Conservation (phyloP, 2,888 invertebrate genomes). For the Eretmocerus hayati region DNA sequence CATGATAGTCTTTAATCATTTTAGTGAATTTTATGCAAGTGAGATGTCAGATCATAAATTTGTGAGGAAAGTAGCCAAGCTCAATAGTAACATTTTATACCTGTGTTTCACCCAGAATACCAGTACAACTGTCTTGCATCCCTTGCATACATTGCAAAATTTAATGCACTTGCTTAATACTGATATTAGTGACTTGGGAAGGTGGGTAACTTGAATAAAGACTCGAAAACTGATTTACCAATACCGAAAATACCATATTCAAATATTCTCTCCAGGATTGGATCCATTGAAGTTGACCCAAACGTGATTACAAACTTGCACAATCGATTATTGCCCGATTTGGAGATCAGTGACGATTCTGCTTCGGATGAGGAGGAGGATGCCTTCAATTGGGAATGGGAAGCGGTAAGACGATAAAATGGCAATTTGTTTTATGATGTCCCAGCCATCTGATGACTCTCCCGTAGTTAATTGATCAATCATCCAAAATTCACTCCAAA, state of each 20-base stretch:
- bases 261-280: conserved; percentile 48
- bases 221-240: not conserved
- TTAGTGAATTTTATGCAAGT: conserved; percentile 74
- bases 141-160: conserved; percentile 66
- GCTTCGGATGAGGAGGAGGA: conserved; percentile 66
- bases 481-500: too few relatives aligned
- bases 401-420: conserved; percentile 66
- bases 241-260: not conserved
- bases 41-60: conserved; percentile 68
- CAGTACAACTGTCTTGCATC: conserved; percentile 56
- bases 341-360: conserved; percentile 59
- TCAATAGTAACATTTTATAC: conserved; percentile 74
- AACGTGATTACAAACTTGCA: conserved; percentile 56
- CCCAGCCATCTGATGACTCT: too few relatives aligned
- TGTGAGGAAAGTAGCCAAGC: conserved; percentile 64
- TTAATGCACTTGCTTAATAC: conserved; percentile 63
- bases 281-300: conserved; percentile 56
- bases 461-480: not conserved
- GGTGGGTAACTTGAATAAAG: conserved; percentile 46
- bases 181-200: conserved; percentile 63
- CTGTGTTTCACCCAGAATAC: conserved; percentile 73
- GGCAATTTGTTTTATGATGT: too few relatives aligned
- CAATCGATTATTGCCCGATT: conserved; percentile 56
- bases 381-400: conserved; percentile 73
- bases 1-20: conserved; percentile 36